Evolutionary conservation across 2,113 vertebrate species (phyloP).

Genomic region (Otus sunia): DNA sequence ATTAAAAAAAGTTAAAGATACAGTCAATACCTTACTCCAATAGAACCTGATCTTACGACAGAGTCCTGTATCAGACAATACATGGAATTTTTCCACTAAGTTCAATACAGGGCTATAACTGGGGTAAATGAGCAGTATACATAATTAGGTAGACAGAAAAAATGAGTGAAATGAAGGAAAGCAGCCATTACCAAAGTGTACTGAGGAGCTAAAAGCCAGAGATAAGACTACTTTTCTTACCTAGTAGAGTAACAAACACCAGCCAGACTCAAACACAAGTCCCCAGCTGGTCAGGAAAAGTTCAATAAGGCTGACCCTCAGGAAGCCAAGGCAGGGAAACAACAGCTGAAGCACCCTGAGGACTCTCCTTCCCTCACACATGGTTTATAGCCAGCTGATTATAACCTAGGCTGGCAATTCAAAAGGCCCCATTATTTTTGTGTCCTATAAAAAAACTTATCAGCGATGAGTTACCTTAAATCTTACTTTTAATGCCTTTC

Average conservation of each 20-base stretch:
- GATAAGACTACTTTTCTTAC: neutral
- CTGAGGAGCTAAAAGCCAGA: neutral
- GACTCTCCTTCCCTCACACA: neutral
- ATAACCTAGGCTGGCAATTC: neutral
- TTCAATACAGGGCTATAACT: neutral
- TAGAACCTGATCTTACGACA: neutral
- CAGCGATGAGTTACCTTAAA: neutral
- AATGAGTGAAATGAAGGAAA: neutral
- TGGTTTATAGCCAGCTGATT: neutral
- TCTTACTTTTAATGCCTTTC: neutral
- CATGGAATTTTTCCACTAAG: neutral
- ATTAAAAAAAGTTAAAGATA: neutral
- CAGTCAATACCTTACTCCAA: neutral
- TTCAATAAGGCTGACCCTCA: neutral
- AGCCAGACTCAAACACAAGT: neutral
- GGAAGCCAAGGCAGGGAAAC: neutral
- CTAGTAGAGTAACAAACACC: fast-evolving
- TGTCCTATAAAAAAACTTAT: neutral
- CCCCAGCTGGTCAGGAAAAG: neutral
- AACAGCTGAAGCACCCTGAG: neutral
- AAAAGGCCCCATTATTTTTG: neutral
- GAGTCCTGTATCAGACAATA: neutral
- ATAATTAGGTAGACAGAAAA: neutral
- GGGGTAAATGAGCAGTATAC: neutral
- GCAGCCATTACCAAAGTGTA: neutral